Percentiles rank a stretch among this genome's conserved stretches.
phyloP scores from a whole-genome alignment of 2,113 vertebrate genomes.

The Coracopsis vasa region DNA sequence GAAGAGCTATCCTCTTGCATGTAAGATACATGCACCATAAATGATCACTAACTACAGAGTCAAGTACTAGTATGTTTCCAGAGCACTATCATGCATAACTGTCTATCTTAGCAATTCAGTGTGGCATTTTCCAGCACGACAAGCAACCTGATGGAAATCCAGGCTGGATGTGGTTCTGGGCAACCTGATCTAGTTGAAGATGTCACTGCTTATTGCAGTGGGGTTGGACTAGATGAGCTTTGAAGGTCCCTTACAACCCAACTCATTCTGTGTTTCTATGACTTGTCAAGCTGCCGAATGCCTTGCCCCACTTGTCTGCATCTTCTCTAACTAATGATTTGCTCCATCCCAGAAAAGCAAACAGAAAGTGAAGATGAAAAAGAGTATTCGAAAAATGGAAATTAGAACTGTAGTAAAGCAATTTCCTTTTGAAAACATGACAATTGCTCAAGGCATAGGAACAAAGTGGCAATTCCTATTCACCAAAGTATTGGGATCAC shows the following conservation, averaged over 20 bases:
- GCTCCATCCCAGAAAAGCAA: neutral
- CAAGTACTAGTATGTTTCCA: neutral
- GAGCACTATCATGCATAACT: rapidly evolving
- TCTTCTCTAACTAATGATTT: neutral
- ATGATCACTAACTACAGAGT: rapidly evolving
- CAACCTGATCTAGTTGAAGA: neutral
- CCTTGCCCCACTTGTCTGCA: neutral
- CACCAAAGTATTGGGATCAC: neutral
- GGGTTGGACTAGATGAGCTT: neutral
- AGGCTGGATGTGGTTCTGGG: neutral
- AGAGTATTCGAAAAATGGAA: neutral
- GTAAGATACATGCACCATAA: neutral
- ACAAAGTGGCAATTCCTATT: neutral
- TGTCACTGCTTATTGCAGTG: neutral
- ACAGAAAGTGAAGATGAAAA: neutral
- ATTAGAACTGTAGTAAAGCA: neutral
- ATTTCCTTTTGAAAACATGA: conserved; percentile 10
- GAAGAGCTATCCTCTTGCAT: neutral
- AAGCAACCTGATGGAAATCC: neutral
- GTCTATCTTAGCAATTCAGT: rapidly evolving
- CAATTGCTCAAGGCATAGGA: conserved; percentile 12
- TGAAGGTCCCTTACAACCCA: neutral
- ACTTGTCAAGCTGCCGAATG: rapidly evolving
- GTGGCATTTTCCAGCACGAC: neutral
- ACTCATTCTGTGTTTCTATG: neutral